Evolutionary conservation across 2,113 vertebrate genomes (phyloP).

Genomic region (Xenopus tropicalis): DNA sequence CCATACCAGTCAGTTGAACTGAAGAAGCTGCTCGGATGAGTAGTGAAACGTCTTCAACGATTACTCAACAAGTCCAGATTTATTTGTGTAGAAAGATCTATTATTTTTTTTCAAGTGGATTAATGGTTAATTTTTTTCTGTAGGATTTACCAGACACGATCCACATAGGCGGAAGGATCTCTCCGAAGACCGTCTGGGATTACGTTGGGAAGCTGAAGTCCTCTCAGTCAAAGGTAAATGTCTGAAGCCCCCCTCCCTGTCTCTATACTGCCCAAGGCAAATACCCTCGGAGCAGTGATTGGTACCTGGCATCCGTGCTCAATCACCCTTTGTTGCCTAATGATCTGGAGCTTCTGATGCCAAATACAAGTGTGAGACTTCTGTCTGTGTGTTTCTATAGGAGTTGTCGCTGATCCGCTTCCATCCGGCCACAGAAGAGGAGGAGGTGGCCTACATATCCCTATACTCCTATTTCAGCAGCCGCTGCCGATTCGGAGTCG

Average conservation of each 20-base stretch:
- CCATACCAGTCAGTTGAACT: no score
- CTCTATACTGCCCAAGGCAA: no score
- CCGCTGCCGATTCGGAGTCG: conserved; percentile 91
- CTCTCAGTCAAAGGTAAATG: conserved; percentile 85
- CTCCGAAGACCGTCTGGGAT: conserved; percentile 91
- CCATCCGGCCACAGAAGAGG: conserved; percentile 92
- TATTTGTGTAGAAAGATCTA: no score
- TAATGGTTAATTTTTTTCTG: conserved; percentile 42
- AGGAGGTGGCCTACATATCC: conserved; percentile 94
- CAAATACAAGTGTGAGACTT: no score
- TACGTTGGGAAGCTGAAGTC: conserved; percentile 90
- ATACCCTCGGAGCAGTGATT: no score
- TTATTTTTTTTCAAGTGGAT: no score
- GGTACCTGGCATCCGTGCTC: no score
- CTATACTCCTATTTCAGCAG: conserved; percentile 98
- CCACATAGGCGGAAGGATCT: conserved; percentile 91
- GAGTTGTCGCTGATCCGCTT: conserved; percentile 94
- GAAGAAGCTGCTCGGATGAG: no score
- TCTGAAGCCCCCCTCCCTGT: not conserved
- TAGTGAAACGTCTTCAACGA: no score
- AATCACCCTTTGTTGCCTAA: no score
- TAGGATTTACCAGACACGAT: conserved; percentile 95
- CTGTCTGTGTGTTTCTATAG: conserved; percentile 54
- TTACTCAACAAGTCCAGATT: no score
- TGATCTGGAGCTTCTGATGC: no score